phyloP scores from a whole-genome alignment of 2,797 vertebrate species.

The Odontamblyopus rebecca region DNA sequence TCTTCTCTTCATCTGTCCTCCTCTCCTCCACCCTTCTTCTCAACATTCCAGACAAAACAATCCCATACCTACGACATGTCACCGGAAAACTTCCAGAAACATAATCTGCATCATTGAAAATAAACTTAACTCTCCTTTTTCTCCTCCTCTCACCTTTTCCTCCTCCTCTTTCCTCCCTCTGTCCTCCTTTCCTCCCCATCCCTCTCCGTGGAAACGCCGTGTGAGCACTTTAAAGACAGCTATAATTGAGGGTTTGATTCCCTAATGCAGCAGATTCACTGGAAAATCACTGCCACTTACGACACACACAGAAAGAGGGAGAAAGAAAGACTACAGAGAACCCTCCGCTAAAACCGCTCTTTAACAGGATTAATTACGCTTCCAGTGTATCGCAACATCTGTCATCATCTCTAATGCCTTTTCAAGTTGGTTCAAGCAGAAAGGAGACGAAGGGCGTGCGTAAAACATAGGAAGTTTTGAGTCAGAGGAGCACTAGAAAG shows the following conservation, averaged over 20 bases:
- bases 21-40: no score
- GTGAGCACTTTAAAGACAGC: slow-evolving; percentile 41
- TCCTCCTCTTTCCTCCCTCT: background rate
- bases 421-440: background rate
- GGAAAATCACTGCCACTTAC: slow-evolving; percentile 60
- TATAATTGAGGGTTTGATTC: slow-evolving; percentile 64
- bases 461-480: background rate
- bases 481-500: no score
- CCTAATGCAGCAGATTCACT: slow-evolving; percentile 49
- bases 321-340: slow-evolving; percentile 17
- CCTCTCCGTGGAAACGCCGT: slow-evolving; percentile 52
- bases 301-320: slow-evolving; percentile 28
- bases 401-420: slow-evolving; percentile 18
- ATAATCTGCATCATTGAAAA: no score
- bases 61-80: no score
- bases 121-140: no score
- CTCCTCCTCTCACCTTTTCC: background rate
- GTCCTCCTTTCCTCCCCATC: slow-evolving; percentile 8
- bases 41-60: no score
- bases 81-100: no score
- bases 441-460: background rate
- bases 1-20: no score
- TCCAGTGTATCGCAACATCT: slow-evolving; percentile 11
- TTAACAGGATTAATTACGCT: slow-evolving; percentile 25
- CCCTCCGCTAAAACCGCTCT: slow-evolving; percentile 32